phyloP scores from a whole-genome alignment of 2,797 vertebrate genomes.

The Enteromius afrohamiltoni region DNA sequence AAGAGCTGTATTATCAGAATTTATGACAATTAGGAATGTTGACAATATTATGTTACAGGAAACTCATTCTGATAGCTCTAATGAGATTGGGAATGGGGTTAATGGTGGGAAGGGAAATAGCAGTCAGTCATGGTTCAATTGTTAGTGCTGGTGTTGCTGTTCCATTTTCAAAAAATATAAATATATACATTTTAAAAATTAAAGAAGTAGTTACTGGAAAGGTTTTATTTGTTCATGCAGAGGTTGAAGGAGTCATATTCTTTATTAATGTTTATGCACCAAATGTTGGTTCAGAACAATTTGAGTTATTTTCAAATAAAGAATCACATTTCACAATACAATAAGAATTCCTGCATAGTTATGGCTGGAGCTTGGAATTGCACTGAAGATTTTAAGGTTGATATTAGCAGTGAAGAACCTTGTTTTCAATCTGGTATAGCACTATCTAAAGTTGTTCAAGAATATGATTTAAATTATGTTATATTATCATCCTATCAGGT shows the following conservation, averaged over 20 bases:
- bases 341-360: background rate
- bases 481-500: too few species aligned
- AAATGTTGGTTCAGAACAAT: background rate
- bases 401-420: background rate
- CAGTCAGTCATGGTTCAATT: background rate
- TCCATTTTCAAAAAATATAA: background rate
- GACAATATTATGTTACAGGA: background rate
- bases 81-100: background rate
- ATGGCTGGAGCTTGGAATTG: background rate
- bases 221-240: too few species aligned
- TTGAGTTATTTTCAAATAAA: background rate
- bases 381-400: background rate
- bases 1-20: background rate
- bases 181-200: too few species aligned
- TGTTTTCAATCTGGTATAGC: background rate
- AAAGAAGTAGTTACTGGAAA: background rate
- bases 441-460: background rate
- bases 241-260: background rate
- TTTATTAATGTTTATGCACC: background rate
- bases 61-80: background rate
- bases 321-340: background rate
- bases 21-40: background rate
- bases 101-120: background rate
- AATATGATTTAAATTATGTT: background rate
- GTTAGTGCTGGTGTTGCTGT: background rate